These are phyloP conservation scores for Sepioteuthis lessoniana DNA, from an alignment of 2,888 invertebrate genomes.

Conservation along the genomic window DNA sequence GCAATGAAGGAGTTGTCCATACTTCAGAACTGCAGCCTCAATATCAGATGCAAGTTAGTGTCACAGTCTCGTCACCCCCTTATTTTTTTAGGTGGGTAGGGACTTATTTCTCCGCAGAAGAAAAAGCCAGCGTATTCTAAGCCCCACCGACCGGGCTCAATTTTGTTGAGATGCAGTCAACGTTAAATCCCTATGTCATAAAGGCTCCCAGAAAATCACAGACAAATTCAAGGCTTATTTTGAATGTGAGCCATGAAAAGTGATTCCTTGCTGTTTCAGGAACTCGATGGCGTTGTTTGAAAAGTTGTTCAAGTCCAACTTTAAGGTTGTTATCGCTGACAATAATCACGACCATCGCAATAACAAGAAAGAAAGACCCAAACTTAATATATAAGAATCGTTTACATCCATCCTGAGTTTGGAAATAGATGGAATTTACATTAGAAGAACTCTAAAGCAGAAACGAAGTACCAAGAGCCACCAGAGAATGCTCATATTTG, in stretches of 20 bases:
- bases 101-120: no score
- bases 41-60: no score
- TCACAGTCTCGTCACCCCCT: no score
- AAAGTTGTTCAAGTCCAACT: constrained; percentile 91
- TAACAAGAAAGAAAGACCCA: constrained; percentile 90
- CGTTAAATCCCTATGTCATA: no score
- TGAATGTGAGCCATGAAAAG: constrained; percentile 88
- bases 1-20: no score
- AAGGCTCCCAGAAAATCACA: constrained; percentile 91
- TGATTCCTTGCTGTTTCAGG: constrained; percentile 83
- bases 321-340: constrained; percentile 89
- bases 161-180: no score
- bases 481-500: constrained; percentile 96
- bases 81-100: no score
- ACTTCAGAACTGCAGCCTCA: no score
- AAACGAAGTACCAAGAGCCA: constrained; percentile 89
- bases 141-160: no score
- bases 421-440: constrained; percentile 91
- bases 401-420: constrained; percentile 90
- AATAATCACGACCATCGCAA: constrained; percentile 94
- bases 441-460: constrained; percentile 87
- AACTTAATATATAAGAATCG: constrained; percentile 94
- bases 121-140: no score
- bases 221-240: constrained; percentile 89
- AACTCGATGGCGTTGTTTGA: constrained; percentile 89